Conservation (phyloP, 2,113 vertebrate species). For the Brachypteracias leptosomus region DNA sequence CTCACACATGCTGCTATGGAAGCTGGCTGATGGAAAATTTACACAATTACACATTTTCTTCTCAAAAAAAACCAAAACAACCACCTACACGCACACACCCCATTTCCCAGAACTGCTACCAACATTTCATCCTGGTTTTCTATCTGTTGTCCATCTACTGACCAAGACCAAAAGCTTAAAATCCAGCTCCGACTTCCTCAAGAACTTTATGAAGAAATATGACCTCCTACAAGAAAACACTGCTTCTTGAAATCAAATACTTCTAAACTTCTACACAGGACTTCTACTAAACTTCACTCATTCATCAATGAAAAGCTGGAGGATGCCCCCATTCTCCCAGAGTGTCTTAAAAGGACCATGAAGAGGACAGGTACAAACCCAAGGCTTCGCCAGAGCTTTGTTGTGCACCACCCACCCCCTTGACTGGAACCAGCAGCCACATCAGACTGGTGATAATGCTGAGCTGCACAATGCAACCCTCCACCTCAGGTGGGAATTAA, state of each 20-base stretch:
- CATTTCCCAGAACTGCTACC: neutral
- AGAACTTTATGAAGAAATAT: neutral
- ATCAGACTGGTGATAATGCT: accelerated
- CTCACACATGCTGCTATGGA: neutral
- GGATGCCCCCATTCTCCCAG: neutral
- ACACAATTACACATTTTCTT: neutral
- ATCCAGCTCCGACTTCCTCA: neutral
- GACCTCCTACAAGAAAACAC: neutral
- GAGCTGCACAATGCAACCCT: neutral
- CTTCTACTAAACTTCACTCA: neutral
- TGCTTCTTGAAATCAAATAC: neutral
- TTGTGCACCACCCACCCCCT: neutral
- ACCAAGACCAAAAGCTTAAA: neutral
- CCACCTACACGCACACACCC: too few relatives aligned
- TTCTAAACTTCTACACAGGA: too few relatives aligned
- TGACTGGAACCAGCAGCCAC: accelerated
- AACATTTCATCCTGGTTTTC: neutral
- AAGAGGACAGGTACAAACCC: neutral
- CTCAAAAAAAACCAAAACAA: neutral
- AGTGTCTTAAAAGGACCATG: neutral
- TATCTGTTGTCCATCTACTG: neutral
- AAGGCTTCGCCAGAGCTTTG: neutral
- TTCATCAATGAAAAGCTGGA: neutral
- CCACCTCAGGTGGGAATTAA: neutral
- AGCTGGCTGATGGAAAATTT: neutral